phyloP scores from a whole-genome alignment of 2,888 invertebrate genomes.

The Phasia obesa region DNA sequence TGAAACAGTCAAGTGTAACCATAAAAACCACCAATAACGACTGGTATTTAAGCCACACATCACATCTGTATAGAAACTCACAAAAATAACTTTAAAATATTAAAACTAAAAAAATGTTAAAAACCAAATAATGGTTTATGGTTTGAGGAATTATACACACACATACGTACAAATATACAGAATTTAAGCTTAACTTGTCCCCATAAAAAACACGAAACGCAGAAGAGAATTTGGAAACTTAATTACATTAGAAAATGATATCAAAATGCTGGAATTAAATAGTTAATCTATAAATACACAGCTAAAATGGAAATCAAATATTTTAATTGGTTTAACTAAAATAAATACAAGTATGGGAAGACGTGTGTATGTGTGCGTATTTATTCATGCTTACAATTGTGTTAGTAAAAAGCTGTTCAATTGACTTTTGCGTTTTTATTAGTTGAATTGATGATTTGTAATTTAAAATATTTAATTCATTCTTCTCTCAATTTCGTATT shows the following conservation, averaged over 20 bases:
- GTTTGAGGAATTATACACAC: constrained; percentile 5
- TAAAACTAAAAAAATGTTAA: constrained; percentile 6
- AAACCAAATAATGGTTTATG: constrained; percentile 56
- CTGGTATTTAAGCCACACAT: constrained; percentile 63
- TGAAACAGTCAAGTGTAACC: constrained; percentile 60
- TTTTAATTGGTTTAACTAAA: constrained; percentile 43
- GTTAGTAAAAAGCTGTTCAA: background rate
- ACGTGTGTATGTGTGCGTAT: background rate
- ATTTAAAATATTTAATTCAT: constrained; percentile 48
- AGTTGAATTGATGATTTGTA: constrained; percentile 38
- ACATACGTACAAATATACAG: background rate
- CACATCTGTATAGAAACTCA: constrained; percentile 42
- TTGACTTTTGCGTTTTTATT: constrained; percentile 24
- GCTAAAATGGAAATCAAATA: constrained; percentile 40
- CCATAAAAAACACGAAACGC: background rate
- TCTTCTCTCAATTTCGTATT: constrained; percentile 15
- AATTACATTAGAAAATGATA: constrained; percentile 21
- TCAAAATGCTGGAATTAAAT: constrained; percentile 8
- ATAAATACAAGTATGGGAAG: too few relatives aligned
- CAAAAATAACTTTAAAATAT: constrained; percentile 31
- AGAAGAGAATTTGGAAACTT: constrained; percentile 8
- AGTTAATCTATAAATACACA: background rate
- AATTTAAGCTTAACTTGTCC: background rate
- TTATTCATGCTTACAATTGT: background rate
- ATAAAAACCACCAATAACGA: constrained; percentile 62